Conservation (phyloP, 2,113 vertebrate species). For the Atrichornis clamosus region DNA sequence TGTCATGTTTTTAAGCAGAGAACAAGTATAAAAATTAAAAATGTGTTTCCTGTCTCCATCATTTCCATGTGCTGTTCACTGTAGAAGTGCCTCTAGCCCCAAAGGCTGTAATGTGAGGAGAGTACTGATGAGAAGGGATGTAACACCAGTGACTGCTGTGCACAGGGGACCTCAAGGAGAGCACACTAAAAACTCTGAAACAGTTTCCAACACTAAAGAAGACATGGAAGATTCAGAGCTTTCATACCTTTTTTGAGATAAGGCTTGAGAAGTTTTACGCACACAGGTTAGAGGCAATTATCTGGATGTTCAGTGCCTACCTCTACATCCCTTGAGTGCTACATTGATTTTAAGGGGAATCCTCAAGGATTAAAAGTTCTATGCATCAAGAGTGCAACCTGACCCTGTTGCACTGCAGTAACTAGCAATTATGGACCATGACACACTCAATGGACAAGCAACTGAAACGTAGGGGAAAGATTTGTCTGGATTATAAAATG, state of each 20-base stretch:
- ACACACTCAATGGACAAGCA: background rate
- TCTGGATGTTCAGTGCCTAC: background rate
- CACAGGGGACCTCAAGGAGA: background rate
- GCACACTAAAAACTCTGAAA: background rate
- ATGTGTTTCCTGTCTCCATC: background rate
- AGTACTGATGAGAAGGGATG: background rate
- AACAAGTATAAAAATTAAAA: background rate
- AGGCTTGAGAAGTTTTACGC: background rate
- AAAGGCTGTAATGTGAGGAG: background rate
- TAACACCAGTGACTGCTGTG: background rate
- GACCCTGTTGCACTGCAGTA: background rate
- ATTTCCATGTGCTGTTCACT: background rate
- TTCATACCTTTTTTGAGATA: background rate
- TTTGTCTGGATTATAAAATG: background rate
- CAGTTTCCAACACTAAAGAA: background rate
- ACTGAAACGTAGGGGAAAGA: background rate
- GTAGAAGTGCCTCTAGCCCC: background rate
- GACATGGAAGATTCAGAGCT: background rate
- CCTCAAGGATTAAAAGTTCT: background rate
- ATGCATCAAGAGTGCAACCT: background rate
- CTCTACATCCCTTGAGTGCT: background rate
- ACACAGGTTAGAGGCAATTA: background rate
- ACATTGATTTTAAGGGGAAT: background rate
- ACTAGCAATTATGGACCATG: background rate
- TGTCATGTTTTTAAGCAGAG: background rate